Base-by-base conservation (phyloP, 2,888 invertebrate species). In the Ochropleura plecta region DNA sequence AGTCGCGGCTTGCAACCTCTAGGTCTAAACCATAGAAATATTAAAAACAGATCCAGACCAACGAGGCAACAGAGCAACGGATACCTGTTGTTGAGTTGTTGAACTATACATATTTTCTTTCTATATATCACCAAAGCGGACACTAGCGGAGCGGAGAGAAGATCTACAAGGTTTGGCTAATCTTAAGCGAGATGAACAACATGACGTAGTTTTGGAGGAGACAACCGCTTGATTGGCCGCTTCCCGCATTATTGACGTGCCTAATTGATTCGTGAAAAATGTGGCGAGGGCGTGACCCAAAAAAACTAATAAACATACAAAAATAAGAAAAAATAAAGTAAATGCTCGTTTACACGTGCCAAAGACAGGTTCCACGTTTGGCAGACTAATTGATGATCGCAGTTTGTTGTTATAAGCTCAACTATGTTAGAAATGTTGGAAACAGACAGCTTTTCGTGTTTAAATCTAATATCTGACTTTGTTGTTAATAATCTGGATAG, bases 351-450 rank as follows among this genome's bases (percentile, higher is more conserved):
- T 42, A 73, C 63, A 46, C 44, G 18, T 51, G 77, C 77, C 55
- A 77, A 55, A 55, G 18, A 55, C 66, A 65, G 18, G 14, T 53
- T 65, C 42, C 73, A 77, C 16, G 30, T 44, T 75, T 67, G 57
- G n/a, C 68, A 77, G 48, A 75, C n/a, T n/a, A 68, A 75, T 75
- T 64, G 65, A 74, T 74, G 53, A 65, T 20, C 40, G 10, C 30
- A 42, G 53, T 55, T 76, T 76, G 76, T 74, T 74, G 76, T 76
- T 64, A 16, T 63, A 76, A 63, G 46, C 76, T 59, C 51, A 51
- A n/a, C 46, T 73, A 63, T 63, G 18, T 53, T 48, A 10, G 2
- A 57, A 49, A 76, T 62, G 16, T 60, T 48, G 10, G 4, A n/a
- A 49, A 77, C n/a, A 49, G 48, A 57, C 55, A 57, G 68, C n/a